Evolutionary conservation across 53 echinoderm and acorn worm genomes (phyloP), one percentile per base, ranked within the genome.

Genomic region (Stichopus horrens): DNA sequence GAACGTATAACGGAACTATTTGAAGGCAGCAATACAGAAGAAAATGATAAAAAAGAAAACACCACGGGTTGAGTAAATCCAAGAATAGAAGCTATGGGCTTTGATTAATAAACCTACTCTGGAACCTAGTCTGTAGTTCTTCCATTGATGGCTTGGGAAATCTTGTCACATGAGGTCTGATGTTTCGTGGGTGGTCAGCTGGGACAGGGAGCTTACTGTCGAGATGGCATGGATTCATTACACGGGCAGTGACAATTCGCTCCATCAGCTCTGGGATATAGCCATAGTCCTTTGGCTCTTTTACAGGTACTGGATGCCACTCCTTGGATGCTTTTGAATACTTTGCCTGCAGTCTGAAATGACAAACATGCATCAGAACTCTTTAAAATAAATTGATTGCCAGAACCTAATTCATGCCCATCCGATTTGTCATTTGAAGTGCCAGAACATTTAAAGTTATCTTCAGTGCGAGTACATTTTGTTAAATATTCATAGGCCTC

Each of bases 271-370:
- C 55, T 52, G 55, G 79, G 4, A 55, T 79, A 10, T 79, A 79
- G 5, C 14, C 55, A n/a, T 79, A 79, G 4, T 79, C 56, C 16
- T 79, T 79, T 5, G 79, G 54, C 14, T 11, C 79, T 10, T 79
- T 79, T 13, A 79, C 79, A 54, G 79, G 79, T 54, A 79, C 79
- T 7, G 79, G 79, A 11, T 79, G 79, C 79, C 79, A 79, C 5
- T 79, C 5, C 56, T 79, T 79, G 2, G 79, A 23, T 5, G 79
- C 79, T 55, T 79, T 79, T 19, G 79, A 79, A 55, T 54, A 79
- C 55, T 79, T 79, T 0, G 54, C 79, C 55, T 22, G 22, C 4
- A 79, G 8, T 79, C 79, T 79, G 55, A 14, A 51, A 54, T 11
- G 52, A 14, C 4, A 53, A 54, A 79, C 8, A 3, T 22, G 7